These are phyloP conservation scores for Lepidothrix coronata DNA, from an alignment of 2,113 vertebrate genomes.

Conservation along the genomic window DNA sequence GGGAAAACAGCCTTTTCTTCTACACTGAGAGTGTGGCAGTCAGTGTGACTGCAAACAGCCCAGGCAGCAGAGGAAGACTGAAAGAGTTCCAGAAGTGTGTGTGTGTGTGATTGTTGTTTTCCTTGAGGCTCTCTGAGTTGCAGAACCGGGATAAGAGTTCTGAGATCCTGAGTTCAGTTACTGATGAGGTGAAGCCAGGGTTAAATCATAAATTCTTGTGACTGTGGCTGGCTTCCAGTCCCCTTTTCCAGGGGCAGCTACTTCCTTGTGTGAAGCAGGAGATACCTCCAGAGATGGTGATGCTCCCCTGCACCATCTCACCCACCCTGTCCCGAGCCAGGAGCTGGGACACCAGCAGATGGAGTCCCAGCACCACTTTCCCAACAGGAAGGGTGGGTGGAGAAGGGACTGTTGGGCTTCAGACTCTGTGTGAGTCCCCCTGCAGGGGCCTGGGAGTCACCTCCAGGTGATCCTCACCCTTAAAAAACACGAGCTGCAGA, in stretches of 20 bases:
- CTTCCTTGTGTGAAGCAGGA: neutral
- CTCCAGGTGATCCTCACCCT: neutral
- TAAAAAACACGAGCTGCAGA: neutral
- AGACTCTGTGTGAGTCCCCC: accelerated
- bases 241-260: neutral
- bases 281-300: neutral
- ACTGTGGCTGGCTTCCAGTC: neutral
- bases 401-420: accelerated
- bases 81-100: neutral
- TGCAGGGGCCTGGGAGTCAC: neutral
- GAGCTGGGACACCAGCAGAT: neutral
- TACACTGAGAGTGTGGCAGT: neutral
- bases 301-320: too few species aligned
- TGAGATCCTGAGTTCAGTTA: neutral
- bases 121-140: neutral
- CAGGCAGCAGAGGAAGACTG: neutral
- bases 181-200: neutral
- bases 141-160: neutral
- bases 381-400: neutral
- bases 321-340: neutral
- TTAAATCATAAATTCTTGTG: neutral
- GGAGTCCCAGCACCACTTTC: neutral
- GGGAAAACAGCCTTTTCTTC: neutral
- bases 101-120: neutral
- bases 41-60: neutral